These are phyloP conservation scores for Cyprinodon brontotheroides DNA, from an alignment of 2,113 vertebrate genomes.

Conservation along the genomic window DNA sequence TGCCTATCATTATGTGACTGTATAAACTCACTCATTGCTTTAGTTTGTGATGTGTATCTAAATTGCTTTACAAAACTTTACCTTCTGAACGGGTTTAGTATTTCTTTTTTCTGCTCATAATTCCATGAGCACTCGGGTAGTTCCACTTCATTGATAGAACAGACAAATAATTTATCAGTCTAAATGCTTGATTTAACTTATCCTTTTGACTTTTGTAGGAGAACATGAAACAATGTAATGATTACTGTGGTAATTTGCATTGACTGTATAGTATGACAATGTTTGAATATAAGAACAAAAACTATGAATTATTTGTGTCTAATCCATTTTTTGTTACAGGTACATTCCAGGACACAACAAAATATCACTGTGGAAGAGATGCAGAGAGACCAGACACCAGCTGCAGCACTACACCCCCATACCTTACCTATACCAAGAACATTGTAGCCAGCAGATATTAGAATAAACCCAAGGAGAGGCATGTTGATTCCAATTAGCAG, in stretches of 20 bases:
- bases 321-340: background rate
- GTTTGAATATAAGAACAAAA: no score
- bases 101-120: no score
- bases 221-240: background rate
- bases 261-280: background rate
- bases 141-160: no score
- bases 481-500: conserved; percentile 80
- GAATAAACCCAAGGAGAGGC: conserved; percentile 68
- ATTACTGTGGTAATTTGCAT: background rate
- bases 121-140: no score
- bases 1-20: no score
- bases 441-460: conserved; percentile 68
- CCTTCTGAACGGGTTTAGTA: no score
- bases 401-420: conserved; percentile 54
- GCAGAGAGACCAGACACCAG: conserved; percentile 38
- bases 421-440: conserved; percentile 54
- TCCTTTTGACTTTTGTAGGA: background rate
- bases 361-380: conserved; percentile 11
- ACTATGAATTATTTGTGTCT: background rate
- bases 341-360: background rate
- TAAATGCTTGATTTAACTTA: no score
- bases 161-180: no score
- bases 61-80: no score
- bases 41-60: no score
- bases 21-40: no score